A percentile compares a stretch with the other conserved stretches of the same genome.
Evolutionary conservation across 2,113 vertebrate species (phyloP).

Genomic region (Nycticryphes semicollaris): DNA sequence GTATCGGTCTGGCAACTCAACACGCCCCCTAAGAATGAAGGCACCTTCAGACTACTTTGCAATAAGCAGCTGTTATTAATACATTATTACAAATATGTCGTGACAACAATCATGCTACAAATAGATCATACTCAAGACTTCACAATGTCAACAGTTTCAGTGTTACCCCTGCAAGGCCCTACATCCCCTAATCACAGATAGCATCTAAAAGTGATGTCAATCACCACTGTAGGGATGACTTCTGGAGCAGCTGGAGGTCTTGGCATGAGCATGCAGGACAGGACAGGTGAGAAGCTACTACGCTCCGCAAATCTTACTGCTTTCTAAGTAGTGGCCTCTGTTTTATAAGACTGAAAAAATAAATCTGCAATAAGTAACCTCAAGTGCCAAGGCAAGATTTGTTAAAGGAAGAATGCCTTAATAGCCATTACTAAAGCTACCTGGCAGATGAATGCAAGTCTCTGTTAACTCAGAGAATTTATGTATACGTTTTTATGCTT

Average conservation of each 20-base stretch:
- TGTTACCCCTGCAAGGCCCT: background rate
- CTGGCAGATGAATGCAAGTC: background rate
- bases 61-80: background rate
- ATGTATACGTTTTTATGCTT: background rate
- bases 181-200: background rate
- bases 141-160: background rate
- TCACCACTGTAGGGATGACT: background rate
- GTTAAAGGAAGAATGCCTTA: background rate
- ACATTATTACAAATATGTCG: background rate
- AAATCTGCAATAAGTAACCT: background rate
- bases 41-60: background rate
- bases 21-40: fast-evolving
- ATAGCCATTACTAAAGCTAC: background rate
- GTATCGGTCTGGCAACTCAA: background rate
- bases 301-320: background rate
- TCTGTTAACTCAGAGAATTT: background rate
- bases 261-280: background rate
- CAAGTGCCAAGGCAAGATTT: background rate
- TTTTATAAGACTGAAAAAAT: background rate
- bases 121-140: background rate
- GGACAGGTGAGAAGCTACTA: background rate
- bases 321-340: background rate
- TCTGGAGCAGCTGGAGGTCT: background rate
- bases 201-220: background rate
- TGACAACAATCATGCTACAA: background rate